Evolutionary conservation across 2,888 invertebrate genomes (phyloP), one percentile per base, ranked within the genome.

Genomic region (Acrobasis suavella): DNA sequence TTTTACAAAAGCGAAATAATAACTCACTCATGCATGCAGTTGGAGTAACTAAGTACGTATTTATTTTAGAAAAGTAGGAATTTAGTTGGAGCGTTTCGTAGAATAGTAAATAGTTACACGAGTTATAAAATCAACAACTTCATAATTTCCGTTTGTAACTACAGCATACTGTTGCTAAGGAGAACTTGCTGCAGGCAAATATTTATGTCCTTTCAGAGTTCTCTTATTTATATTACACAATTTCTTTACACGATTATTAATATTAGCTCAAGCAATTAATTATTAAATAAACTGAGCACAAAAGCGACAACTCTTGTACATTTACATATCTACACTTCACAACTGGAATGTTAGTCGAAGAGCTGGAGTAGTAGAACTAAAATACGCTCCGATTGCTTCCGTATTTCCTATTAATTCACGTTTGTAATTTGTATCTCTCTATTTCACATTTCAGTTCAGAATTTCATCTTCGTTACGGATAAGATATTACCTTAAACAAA

Each of bases 41-140:
- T 56, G 22, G 56, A 42, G 56, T 56, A 42, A 56, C 42, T 42
- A 22, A 56, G 56, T 56, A 42, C 22, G 56, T 56, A 56, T 56
- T 56, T 56, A 56, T 56, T 42, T 42, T 46, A 42, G 56, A 15
- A 10, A 55, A 56, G 46, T 56, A n/a, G 17, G 14, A 22, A 46
- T 56, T 46, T 56, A 56, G 46, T 17, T 22, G 12, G 42, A 56
- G 42, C 42, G 9, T 46, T 42, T 42, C 42, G 56, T 56, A 22
- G 42, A 42, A 56, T 56, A 42, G 17, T 42, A 56, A 56, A 56
- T 56, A 56, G 56, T 56, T 46, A 17, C 42, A 42, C 10, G 16
- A 56, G 56, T 42, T 46, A 42, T 56, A 56, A 56, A 46, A 56
- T 56, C 42, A 56, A 56, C 42, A 42, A 56, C 16, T 15, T 17